Base-by-base conservation (phyloP, 2,888 invertebrate genomes). In the Sesia bembeciformis region DNA sequence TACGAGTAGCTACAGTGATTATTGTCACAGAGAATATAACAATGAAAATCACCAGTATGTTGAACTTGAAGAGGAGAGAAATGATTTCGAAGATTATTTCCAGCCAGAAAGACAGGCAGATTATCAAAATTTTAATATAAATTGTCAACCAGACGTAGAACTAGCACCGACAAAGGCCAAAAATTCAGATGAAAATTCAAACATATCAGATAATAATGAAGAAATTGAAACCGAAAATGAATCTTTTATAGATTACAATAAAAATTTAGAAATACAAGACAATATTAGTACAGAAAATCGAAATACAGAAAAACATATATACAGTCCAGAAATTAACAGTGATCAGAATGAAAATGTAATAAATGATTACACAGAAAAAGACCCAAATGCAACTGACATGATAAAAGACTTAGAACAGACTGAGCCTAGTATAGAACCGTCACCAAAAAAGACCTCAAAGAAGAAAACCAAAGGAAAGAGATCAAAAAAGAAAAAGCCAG, bases 401-500 rank as follows among this genome's bases (percentile, higher is more conserved):
- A 7, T 40, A 54, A 39, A 56, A 38, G 40, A 54, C 40, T 53
- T 23, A 53, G 39, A 54, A 52, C 51, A 4, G 43, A 23, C 23
- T 1, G 23, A 23, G 23, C 23, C 23, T 23, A 23, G 23, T 23
- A 56, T 53, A 40, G 54, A 58, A 23, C 53, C 52, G 5, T 38
- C 52, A n/a, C 39, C 40, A n/a, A 40, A 54, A 39, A 61, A 57
- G n/a, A 50, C 43, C 7, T 8, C 53, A 49, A 55, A 60, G 23
- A 60, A 62, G 52, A 64, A 64, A 56, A 62, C 58, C 39, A 74
- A 64, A 5, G 63, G 62, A 0, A 67, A 63, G 7, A 74, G 66
- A 53, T 5, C n/a, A 39, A 51, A 50, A 41, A 56, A 52, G 3
- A 70, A 67, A 40, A 72, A 69, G 39, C 75, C 68, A 50, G 64